phyloP scores from a whole-genome alignment of 2,797 vertebrate species.

The Echiichthys vipera region DNA sequence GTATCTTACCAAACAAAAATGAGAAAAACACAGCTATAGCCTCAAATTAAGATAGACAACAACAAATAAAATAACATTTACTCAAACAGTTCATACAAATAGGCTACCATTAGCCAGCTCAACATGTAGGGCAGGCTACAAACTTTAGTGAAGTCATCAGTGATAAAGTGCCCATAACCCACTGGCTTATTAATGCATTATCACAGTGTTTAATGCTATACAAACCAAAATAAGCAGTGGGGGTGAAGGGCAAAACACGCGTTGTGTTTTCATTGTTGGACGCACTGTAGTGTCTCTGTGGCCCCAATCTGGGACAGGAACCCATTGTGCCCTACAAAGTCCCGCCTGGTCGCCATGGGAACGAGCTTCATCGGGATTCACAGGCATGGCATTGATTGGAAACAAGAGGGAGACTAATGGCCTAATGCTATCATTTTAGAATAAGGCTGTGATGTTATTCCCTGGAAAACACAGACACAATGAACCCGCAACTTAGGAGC shows the following conservation, averaged over 20 bases:
- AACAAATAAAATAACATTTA: too few species aligned
- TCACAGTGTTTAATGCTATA: neutral
- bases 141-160: neutral
- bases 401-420: neutral
- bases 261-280: conserved; percentile 69
- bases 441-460: neutral
- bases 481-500: neutral
- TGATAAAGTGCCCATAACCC: neutral
- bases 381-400: neutral
- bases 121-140: too few species aligned
- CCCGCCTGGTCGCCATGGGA: conserved; percentile 78
- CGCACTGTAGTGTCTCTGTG: conserved; percentile 52
- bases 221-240: conserved; percentile 12
- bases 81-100: too few species aligned
- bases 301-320: conserved; percentile 75
- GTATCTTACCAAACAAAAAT: neutral
- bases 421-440: neutral
- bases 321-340: conserved; percentile 82
- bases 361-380: conserved; percentile 77
- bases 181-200: neutral
- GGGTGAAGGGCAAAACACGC: conserved; percentile 58
- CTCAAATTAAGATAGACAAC: neutral
- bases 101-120: neutral
- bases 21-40: neutral
- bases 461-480: neutral